Percentiles rank a stretch among this genome's conserved stretches.
Evolutionary conservation across 2,797 vertebrate genomes (phyloP).

Genomic region (Chrosomus eos): DNA sequence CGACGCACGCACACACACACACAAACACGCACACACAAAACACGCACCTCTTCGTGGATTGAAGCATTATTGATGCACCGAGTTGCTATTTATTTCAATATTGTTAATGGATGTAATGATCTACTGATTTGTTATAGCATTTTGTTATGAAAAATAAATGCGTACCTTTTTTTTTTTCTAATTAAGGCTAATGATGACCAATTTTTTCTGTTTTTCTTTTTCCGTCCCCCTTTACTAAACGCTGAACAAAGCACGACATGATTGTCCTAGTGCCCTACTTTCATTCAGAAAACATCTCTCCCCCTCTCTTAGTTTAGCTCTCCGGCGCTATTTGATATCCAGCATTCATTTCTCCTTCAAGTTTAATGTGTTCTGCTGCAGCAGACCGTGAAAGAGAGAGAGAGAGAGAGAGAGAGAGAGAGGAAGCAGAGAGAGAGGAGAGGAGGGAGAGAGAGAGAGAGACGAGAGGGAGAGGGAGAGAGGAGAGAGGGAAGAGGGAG

Average conservation of each 20-base stretch:
- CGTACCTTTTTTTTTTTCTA: too few species aligned
- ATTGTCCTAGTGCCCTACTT: slow-evolving; percentile 79
- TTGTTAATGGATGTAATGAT: neutral
- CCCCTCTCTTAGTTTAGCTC: slow-evolving; percentile 74
- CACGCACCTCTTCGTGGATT: neutral
- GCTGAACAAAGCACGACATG: slow-evolving; percentile 26
- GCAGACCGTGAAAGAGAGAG: neutral
- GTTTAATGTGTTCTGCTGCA: slow-evolving; percentile 72
- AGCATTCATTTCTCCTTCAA: slow-evolving; percentile 73
- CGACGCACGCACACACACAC: too few species aligned
- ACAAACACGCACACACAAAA: too few species aligned
- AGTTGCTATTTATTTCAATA: neutral
- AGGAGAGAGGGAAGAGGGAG: slow-evolving; percentile 5
- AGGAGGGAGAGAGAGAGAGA: neutral
- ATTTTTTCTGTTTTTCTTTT: neutral
- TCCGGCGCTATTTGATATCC: slow-evolving; percentile 74
- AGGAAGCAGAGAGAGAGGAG: too few species aligned
- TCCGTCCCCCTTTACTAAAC: neutral
- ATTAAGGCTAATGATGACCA: neutral
- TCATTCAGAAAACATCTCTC: slow-evolving; percentile 57
- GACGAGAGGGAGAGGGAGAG: neutral
- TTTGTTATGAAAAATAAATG: too few species aligned
- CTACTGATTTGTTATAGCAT: neutral
- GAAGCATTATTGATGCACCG: neutral
- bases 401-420: neutral